phyloP scores from a whole-genome alignment of 2,113 vertebrate species.

The Hylia prasina region DNA sequence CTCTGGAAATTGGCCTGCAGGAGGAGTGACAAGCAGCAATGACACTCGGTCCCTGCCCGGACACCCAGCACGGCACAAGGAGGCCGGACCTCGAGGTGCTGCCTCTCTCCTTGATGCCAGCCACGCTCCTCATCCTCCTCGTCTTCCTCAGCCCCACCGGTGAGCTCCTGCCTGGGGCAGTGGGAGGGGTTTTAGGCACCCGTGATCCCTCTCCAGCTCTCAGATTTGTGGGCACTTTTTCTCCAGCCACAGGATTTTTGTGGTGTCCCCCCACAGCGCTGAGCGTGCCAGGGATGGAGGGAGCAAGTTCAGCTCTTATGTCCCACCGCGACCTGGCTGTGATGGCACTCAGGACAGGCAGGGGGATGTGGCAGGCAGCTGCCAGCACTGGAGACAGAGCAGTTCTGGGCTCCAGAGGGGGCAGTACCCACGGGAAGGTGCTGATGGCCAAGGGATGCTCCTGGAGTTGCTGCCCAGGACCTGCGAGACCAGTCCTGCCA shows the following conservation, averaged over 20 bases:
- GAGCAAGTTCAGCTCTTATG: neutral
- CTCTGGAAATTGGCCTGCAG: neutral
- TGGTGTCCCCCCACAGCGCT: accelerated
- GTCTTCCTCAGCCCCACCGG: constrained; percentile 42
- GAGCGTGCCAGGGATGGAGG: neutral
- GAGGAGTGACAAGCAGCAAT: constrained; percentile 14
- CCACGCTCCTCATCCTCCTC: constrained; percentile 36
- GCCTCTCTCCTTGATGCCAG: neutral
- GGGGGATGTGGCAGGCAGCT: neutral
- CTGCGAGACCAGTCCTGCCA: neutral
- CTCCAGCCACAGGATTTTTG: neutral
- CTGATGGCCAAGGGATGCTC: neutral
- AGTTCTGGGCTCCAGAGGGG: neutral
- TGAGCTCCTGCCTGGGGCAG: neutral
- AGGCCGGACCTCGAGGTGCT: neutral
- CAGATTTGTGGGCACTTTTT: neutral
- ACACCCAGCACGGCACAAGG: neutral
- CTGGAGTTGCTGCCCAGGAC: neutral
- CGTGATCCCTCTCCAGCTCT: accelerated
- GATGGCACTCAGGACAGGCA: neutral
- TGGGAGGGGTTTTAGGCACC: neutral
- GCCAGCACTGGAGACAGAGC: neutral
- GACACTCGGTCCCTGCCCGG: neutral
- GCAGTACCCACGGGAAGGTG: neutral
- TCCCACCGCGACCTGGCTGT: accelerated